Evolutionary conservation across 2,888 invertebrate genomes (phyloP), one percentile per base, ranked within the genome.

Genomic region (Drosophila birchii): DNA sequence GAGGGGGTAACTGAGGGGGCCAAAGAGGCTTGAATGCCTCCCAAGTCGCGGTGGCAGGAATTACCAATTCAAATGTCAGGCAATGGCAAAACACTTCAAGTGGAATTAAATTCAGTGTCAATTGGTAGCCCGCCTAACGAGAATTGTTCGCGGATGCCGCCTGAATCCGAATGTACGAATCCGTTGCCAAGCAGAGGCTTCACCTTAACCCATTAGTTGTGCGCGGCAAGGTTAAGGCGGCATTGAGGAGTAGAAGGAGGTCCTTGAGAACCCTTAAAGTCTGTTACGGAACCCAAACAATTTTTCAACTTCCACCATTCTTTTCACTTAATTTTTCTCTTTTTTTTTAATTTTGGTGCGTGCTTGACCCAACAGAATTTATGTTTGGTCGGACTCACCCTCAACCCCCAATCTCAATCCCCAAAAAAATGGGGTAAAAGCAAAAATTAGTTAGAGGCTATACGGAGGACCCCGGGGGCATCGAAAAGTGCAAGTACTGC

Each of bases 61-160:
- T 86, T 86, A 86, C 88, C 89, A 86, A 86, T 86, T 86, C 89
- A 86, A 88, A 89, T 86, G 88, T 75, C 88, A 89, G 73, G 72
- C 75, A 63, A 76, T 67, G 60, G 69, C 57, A 74, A 81, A 78
- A 76, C 71, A 69, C 76, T 60, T 80, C 78, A 73, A 59, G 78
- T 67, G 68, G 81, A 86, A 89, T 88, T 82, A 88, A 86, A 88
- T 88, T 88, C 89, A 89, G 81, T 86, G 89, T 89, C 88, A 88
- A 89, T 88, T 88, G 62, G 70, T 59, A 43, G 59, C 56, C 57
- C 69, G 58, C 49, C 71, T 57, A 70, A 60, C 71, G 57, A 59
- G 76, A 64, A 54, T 23, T 39, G 39, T 36, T 36, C 49, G 55
- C 49, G 54, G 73, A 67, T 70, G 74, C 56, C 66, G 56, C 78